Evolutionary conservation across 2,113 vertebrate genomes (phyloP), one percentile per base, ranked within the genome.

Genomic region (Toxotes chatareus): DNA sequence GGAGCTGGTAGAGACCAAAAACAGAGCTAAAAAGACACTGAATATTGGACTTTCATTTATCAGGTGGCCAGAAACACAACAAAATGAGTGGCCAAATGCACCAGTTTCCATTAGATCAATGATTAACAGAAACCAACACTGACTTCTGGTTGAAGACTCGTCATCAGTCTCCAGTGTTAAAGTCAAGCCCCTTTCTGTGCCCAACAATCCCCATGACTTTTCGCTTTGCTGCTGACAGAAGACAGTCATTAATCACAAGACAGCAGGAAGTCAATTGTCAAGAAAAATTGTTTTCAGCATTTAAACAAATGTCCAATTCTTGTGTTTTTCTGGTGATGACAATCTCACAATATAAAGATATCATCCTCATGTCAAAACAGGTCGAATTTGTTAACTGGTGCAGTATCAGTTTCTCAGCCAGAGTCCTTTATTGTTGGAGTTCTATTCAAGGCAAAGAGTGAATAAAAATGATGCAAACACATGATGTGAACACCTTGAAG

Each of bases 391-490:
- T 55, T 11, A n/a, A 16, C 0, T 8, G 10, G 19, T 47, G 17
- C 8, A 32, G 36, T n/a, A 17, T 1, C 32, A 44, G 31, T 27
- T 32, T 27, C 44, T 7, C 10, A 42, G 32, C 14, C 40, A 74
- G 16, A 60, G 56, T 40, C 11, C 8, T 38, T 67, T 55, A 51
- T 38, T 57, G 60, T 60, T 21, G 9, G 7, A 17, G 14, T 56
- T 66, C 16, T 16, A 75, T 44, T 53, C 31, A 53, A 79, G 40
- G 23, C 38, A 71, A 67, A 42, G 47, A 46, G 27, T 62, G 38
- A 72, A 85, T 68, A 79, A 55, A 86, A 84, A 60, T 38, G 55
- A 60, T 70, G 51, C 13, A 42, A 80, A 56, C 46, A 61, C 32
- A 36, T 59, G 11, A 31, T 77, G 46, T 44, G 53, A 82, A 88